These are phyloP conservation scores for Apis florea DNA, from an alignment of 1,140 invertebrate genomes.

Conservation along the genomic window DNA sequence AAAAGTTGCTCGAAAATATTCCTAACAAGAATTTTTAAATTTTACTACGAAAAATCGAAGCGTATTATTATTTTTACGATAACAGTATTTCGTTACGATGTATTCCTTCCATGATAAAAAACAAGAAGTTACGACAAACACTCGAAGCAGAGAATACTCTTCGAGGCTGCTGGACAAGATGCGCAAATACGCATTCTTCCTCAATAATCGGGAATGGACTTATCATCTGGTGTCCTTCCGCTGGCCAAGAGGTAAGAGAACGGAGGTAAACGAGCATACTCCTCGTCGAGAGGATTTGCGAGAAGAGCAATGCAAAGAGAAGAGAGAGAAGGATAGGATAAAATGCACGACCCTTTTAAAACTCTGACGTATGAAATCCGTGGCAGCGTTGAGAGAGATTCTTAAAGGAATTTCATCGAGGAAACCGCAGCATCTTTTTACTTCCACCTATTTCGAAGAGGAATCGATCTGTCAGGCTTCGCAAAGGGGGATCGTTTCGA, in stretches of 20 bases:
- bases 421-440: not conserved
- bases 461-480: slow-evolving; percentile 9
- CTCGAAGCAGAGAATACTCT: not conserved
- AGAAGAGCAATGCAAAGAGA: slow-evolving; percentile 26
- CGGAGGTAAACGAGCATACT: slow-evolving; percentile 56
- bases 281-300: slow-evolving; percentile 51
- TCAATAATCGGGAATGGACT: slow-evolving; percentile 46
- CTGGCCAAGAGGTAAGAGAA: slow-evolving; percentile 9
- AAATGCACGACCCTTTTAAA: slow-evolving; percentile 33
- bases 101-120: not conserved
- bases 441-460: not conserved
- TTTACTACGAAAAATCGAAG: too few species aligned
- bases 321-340: slow-evolving; percentile 22
- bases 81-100: too few species aligned
- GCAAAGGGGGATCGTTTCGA: not conserved
- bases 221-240: slow-evolving; percentile 49
- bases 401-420: slow-evolving; percentile 3
- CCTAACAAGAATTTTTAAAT: too few species aligned
- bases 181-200: slow-evolving; percentile 62
- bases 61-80: too few species aligned
- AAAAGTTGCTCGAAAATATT: too few species aligned
- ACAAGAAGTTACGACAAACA: not conserved
- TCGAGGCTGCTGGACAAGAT: slow-evolving; percentile 35
- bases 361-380: slow-evolving; percentile 32
- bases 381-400: not conserved